Evolutionary conservation across 2,113 vertebrate genomes (phyloP).

Genomic region (Lycocorax pyrrhopterus): DNA sequence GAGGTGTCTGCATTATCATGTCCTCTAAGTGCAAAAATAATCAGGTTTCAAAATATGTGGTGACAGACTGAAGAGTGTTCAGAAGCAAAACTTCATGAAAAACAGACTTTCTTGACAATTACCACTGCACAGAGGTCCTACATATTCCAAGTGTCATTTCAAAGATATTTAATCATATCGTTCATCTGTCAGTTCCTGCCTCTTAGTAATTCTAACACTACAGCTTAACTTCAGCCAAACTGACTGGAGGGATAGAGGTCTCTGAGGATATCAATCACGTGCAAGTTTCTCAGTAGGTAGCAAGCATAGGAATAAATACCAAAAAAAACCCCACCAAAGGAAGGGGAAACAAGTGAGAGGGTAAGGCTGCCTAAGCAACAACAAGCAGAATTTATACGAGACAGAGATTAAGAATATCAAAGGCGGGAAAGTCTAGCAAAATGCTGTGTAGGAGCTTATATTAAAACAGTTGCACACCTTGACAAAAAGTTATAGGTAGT

Average conservation of each 20-base stretch:
- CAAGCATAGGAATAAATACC: not conserved
- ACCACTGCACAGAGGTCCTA: not conserved
- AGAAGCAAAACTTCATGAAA: not conserved
- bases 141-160: not conserved
- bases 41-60: not conserved
- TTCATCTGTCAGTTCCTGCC: not conserved
- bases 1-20: not conserved
- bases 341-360: not conserved
- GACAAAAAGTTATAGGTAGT: not conserved
- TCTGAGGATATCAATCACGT: not conserved
- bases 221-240: not conserved
- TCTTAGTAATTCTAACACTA: not conserved
- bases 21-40: not conserved
- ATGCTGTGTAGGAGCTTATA: not conserved
- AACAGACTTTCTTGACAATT: not conserved
- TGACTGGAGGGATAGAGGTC: not conserved
- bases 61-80: not conserved
- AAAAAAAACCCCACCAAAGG: not conserved
- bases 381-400: not conserved
- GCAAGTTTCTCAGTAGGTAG: not conserved
- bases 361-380: not conserved
- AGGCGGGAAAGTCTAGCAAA: not conserved
- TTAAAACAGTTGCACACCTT: not conserved
- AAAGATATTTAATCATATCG: not conserved
- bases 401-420: not conserved